phyloP scores from a whole-genome alignment of 1,140 invertebrate species.

The Drosophila prosaltans region DNA sequence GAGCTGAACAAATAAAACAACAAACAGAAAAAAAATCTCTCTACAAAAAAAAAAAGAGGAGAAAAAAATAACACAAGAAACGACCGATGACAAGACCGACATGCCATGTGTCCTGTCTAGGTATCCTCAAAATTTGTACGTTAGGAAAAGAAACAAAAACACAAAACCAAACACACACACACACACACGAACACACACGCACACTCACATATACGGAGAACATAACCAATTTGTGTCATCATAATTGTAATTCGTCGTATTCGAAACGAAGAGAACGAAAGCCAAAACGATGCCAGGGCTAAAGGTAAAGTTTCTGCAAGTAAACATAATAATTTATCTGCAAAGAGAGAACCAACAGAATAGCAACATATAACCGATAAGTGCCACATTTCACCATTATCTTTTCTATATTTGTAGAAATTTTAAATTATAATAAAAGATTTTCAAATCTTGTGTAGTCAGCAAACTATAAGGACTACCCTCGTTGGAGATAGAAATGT shows the following conservation, averaged over 20 bases:
- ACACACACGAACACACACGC: conserved; percentile 13
- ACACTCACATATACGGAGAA: conserved; percentile 44
- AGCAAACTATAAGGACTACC: neutral
- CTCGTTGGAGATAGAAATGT: conserved; percentile 19
- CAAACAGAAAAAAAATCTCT: conserved; percentile 17
- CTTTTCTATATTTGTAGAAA: too few relatives aligned
- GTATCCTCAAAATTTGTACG: conserved; percentile 60
- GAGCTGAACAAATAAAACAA: conserved; percentile 52
- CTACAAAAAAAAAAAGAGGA: conserved; percentile 19
- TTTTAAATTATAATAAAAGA: too few relatives aligned
- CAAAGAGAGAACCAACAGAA: too few relatives aligned
- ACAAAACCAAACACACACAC: conserved; percentile 15
- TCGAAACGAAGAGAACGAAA: neutral
- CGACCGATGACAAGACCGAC: conserved; percentile 62
- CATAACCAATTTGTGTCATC: conserved; percentile 81
- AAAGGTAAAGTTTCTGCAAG: neutral
- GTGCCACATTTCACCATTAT: too few relatives aligned
- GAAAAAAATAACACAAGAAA: conserved; percentile 36
- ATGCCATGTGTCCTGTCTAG: conserved; percentile 68
- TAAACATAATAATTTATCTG: too few relatives aligned
- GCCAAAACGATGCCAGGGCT: neutral
- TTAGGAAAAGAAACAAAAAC: conserved; percentile 35
- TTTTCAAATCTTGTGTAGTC: too few relatives aligned
- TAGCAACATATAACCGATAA: too few relatives aligned
- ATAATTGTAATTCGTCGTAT: conserved; percentile 75